Base-by-base conservation (phyloP, 2,797 vertebrate genomes). In the Acrossocheilus wenchowensis region DNA sequence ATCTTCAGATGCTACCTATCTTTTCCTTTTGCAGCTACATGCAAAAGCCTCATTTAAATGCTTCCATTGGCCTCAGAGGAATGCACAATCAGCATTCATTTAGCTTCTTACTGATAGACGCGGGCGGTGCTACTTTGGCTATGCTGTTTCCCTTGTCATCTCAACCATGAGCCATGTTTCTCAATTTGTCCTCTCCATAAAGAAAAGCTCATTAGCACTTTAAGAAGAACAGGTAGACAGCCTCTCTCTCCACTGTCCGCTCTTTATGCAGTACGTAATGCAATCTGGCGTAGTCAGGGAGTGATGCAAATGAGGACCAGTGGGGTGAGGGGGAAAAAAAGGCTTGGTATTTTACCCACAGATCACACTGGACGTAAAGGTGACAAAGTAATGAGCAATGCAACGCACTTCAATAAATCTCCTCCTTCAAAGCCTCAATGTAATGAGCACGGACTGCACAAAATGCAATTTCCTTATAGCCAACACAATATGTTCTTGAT, bases 181-280 rank as follows among this genome's bases (percentile, higher is more conserved):
- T 95, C 94, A 95, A 93, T 95, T 94, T 93, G 92, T 92, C 89
- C 89, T 91, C 92, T 90, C 92, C 90, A 93, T 92, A 95, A 93
- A 93, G 94, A 92, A 94, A 87, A 91, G 90, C 90, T 91, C 91
- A 94, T 94, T 95, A 92, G 90, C 74, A 92, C 87, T 92, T 93
- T 91, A 88, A 88, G 84, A 89, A 84, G 64, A 86, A 72, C 54
- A 86, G 89, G 73, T 54, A 75, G 78, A 85, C 80, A 54, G 43
- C 68, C 52, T 72, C 73, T 14, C 83, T 87, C 84, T 77, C 75
- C 45, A 41, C 80, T 83, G 62, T 77, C 84, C 69, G 69, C 23
- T 89, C 90, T 90, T 89, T 88, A 86, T 89, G 83, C 62, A 41
- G 79, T 64, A 82, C 41, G 88, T 89, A 92, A 90, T 88, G 89